A percentile compares a stretch with the other conserved stretches of the same genome.
These are phyloP conservation scores for Mareca strepera DNA, from an alignment of 2,797 vertebrate genomes.

Conservation along the genomic window DNA sequence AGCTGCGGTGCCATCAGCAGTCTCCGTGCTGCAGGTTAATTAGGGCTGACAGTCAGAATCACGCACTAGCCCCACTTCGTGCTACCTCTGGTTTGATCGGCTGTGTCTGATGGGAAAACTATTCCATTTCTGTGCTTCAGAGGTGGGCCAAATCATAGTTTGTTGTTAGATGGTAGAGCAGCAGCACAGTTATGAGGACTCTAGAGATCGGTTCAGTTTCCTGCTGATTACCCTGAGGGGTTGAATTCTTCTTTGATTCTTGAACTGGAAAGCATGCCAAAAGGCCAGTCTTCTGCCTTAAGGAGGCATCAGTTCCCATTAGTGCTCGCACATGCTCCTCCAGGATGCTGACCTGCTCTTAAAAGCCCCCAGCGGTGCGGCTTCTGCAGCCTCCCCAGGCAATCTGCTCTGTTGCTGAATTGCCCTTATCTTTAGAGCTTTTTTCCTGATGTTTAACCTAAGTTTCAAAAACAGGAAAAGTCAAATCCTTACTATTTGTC, in stretches of 20 bases:
- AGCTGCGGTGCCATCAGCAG: not conserved
- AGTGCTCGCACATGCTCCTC: not conserved
- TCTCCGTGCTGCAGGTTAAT: not conserved
- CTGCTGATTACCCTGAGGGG: not conserved
- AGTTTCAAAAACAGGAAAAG: not conserved
- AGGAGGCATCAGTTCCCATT: constrained; percentile 4
- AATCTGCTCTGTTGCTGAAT: not conserved
- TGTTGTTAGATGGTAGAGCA: not conserved
- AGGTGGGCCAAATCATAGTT: not conserved
- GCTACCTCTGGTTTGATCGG: not conserved
- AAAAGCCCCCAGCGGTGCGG: not conserved
- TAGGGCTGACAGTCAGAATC: not conserved
- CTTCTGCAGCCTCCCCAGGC: not conserved
- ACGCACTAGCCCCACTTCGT: not conserved
- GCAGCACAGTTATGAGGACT: not conserved
- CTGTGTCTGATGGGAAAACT: not conserved
- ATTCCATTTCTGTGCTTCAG: not conserved
- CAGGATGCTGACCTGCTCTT: not conserved
- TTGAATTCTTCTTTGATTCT: not conserved
- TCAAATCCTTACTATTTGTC: not conserved
- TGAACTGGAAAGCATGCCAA: not conserved
- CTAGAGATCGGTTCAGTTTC: not conserved
- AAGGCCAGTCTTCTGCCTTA: constrained; percentile 16
- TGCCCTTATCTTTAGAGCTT: not conserved
- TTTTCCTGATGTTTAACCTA: not conserved